Base-by-base conservation (phyloP, 1,140 invertebrate species). In the Amyelois transitella region DNA sequence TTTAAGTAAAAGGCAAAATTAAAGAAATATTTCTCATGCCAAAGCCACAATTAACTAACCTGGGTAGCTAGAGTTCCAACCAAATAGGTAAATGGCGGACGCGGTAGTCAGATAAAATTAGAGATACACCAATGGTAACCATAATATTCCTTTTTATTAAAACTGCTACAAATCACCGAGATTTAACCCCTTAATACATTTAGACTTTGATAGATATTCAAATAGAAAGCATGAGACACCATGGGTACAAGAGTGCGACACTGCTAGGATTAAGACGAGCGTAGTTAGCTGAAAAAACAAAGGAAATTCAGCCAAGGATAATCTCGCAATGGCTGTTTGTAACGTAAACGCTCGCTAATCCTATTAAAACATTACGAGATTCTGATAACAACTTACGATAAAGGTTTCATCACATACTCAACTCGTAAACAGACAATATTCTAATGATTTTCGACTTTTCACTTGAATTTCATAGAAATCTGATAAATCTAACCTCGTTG, bases 281-380 rank as follows among this genome's bases (percentile, higher is more conserved):
- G 64, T 71, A 73, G 71, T 75, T 76, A 67, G 64, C 64, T 66
- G 60, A 55, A 73, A 71, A 73, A 74, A 75, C 69, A 71, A 77
- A 76, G 66, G 64, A 64, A 58, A 68, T 65, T 63, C 59, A 61
- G 53, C 45, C 44, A 62, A 47, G 57, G 64, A 70, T 74, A 66
- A 75, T 71, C 64, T 62, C 60, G 21, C 53, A 50, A 53, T 45
- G 52, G 49, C 44, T 47, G 25, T 22, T 60, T 53, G 53, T 53
- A 59, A 53, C 53, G 20, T 50, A 65, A 66, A 68, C 59, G 58
- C 51, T 53, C 60, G 54, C 53, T 72, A 69, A 76, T 69, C 55
- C 61, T 62, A 60, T 61, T 60, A 55, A 60, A 61, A 43, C 53
- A 70, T 69, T 55, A 66, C 22, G 49, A 65, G 62, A 69, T 64